Percentiles rank a stretch among this genome's conserved stretches.
Conservation (phyloP, 2,797 vertebrate species). For the Ciconia nigra region DNA sequence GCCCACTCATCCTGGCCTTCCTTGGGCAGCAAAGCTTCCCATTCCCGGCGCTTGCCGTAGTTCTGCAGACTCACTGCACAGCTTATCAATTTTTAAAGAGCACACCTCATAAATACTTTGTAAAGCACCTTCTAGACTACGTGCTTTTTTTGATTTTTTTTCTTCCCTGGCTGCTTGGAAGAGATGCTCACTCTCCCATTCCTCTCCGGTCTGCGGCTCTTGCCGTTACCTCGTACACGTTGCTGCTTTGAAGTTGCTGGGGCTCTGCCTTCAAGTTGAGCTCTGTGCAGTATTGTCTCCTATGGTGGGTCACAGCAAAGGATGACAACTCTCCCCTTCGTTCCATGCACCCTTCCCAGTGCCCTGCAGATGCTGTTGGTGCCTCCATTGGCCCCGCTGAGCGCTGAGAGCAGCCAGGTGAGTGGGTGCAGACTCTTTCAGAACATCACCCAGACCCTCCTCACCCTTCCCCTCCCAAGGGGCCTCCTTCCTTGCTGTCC, state of each 20-base stretch:
- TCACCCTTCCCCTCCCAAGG: background rate
- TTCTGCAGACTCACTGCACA: background rate
- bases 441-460: background rate
- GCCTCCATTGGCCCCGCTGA: fast-evolving
- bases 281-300: background rate
- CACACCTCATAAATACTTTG: conserved; percentile 56
- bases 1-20: background rate
- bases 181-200: background rate
- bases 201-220: background rate
- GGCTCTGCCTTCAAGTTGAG: background rate
- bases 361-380: background rate
- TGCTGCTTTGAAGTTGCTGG: background rate
- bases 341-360: background rate
- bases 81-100: conserved; percentile 60
- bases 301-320: fast-evolving
- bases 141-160: background rate
- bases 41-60: background rate
- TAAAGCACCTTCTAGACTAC: conserved; percentile 52
- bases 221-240: background rate
- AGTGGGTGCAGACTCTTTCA: fast-evolving
- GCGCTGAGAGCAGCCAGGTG: background rate
- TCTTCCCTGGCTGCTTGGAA: background rate
- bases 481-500: background rate
- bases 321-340: background rate
- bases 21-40: background rate